Base-by-base conservation (phyloP, 2,888 invertebrate genomes). In the Argynnis bischoffii region DNA sequence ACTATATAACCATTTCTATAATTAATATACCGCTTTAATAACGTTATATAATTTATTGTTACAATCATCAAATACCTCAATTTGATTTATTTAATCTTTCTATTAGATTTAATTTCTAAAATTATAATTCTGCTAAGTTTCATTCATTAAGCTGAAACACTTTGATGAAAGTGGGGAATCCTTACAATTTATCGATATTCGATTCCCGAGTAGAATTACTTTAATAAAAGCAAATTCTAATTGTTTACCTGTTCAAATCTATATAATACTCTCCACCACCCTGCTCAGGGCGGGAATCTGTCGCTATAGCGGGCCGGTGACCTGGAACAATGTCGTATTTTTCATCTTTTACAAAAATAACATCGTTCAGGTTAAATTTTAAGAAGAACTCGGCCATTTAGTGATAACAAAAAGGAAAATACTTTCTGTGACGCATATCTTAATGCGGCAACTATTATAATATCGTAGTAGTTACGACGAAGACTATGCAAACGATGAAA, bases 291-390 rank as follows among this genome's bases (percentile, higher is more conserved):
- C 89, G 90, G 91, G 90, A 71, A 88, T 86, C 81, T 88, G 89
- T 80, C 92, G 92, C 91, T 92, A 92, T 86, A 92, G 92, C 73
- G 92, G 92, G 79, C 92, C 92, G 80, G 92, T 92, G 80, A 92
- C 91, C 92, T 92, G 74, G 46, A 76, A 76, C 72, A 76, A 72
- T 63, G 60, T 63, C 31, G 63, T 55, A n/a, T 55, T 63, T 46
- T 64, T 60, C 55, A 66, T 54, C 47, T 65, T 46, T 55, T 55
- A 31, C 60, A 60, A 51, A 60, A 50, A 50, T 61, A 61, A 61
- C 60, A 60, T 50, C 50, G 35, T 51, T 61, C 59, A 51, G 50
- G 35, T 51, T 18, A 50, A 61, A 61, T 35, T 60, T 60, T 13
- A 13, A 59, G 2, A 2, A 48, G 11, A 48, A 3, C 31, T 48